Evolutionary conservation across 2,113 vertebrate genomes (phyloP).

Genomic region (Barnardius zonarius): DNA sequence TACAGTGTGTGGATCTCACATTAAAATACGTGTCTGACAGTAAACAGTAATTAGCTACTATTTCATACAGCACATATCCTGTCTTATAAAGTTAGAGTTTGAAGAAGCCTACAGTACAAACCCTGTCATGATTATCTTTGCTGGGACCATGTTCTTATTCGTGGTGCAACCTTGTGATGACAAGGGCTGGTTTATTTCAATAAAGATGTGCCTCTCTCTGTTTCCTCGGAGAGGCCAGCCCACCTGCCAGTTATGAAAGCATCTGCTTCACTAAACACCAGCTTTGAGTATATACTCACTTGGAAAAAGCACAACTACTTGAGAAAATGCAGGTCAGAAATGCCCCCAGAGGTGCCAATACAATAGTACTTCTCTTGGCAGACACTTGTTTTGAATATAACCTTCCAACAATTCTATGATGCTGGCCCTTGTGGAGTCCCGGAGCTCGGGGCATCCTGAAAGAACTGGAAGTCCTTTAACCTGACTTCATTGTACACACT

Average conservation of each 20-base stretch:
- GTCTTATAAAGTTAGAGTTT: neutral
- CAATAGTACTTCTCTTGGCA: neutral
- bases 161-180: neutral
- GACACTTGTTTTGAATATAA: neutral
- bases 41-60: neutral
- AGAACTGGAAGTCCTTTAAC: neutral
- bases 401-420: neutral
- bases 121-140: neutral
- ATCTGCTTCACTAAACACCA: neutral
- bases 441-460: neutral
- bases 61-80: neutral
- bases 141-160: neutral
- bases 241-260: neutral
- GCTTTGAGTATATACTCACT: neutral
- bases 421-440: neutral
- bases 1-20: neutral
- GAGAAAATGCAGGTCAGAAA: constrained; percentile 3
- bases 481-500: neutral
- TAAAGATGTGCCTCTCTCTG: neutral
- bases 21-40: neutral
- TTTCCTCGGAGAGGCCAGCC: neutral
- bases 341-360: neutral
- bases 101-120: neutral
- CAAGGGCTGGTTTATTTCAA: neutral
- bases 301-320: neutral